Evolutionary conservation across 2,888 invertebrate species (phyloP), one percentile per base, ranked within the genome.

Genomic region (Penaeus monodon): DNA sequence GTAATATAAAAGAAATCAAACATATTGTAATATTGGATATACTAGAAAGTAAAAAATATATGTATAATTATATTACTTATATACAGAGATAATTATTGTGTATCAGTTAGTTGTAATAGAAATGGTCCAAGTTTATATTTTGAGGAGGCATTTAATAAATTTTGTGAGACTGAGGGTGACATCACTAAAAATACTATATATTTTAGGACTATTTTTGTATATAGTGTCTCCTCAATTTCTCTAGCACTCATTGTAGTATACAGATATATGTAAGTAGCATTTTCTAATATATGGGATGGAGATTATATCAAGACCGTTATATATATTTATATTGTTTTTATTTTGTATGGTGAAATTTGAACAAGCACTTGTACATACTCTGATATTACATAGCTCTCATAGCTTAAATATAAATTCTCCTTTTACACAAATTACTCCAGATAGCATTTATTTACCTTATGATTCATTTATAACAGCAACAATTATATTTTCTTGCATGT

Each of bases 161-260:
- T 76, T 29, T 73, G 22, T 27, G 73, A 73, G 38, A 73, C 8
- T 76, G 77, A 77, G 76, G 64, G 82, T 82, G 82, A 82, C 82
- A 82, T 82, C 82, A 74, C 33, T 82, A 74, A 64, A 63, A 82
- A 74, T 74, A 82, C 64, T 49, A 77, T 77, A 77, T 77, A 77
- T 82, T 74, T 82, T 76, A 38, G 64, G 64, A 76, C 82, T 82
- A 82, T 82, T 82, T 82, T 82, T 82, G 82, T 82, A 82, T 70
- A 82, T 82, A 82, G 74, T 64, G 49, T 82, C 74, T 77, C 77
- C 77, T 82, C 74, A 64, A 82, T 82, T 82, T 82, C 63, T 82
- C 73, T 74, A 82, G 74, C 17, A 73, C 29, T 73, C 27, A 74
- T 64, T 82, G 77, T 77, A 77, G 77, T 27, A 38, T 77, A 57